Conservation (phyloP, 2,888 invertebrate genomes). For the Eupithecia subumbrata region DNA sequence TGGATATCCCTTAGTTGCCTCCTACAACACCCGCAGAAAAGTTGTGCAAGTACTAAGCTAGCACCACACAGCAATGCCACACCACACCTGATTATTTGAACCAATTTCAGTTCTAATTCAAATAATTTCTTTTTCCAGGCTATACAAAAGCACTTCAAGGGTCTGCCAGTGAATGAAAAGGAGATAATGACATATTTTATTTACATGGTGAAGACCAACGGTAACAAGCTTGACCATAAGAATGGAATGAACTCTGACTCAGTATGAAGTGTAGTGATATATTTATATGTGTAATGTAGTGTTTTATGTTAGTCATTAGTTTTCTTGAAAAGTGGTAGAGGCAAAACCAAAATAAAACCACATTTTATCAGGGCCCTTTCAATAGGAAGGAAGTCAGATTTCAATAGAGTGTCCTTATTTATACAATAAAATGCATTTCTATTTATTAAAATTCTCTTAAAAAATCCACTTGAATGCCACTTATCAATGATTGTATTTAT, state of each 20-base stretch:
- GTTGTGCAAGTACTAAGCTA: too few relatives aligned
- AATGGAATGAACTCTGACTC: constrained; percentile 89
- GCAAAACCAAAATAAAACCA: not conserved
- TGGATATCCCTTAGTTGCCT: too few relatives aligned
- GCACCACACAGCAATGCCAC: too few relatives aligned
- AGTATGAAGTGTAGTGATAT: constrained; percentile 65
- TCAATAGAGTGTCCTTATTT: not conserved
- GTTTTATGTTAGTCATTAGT: constrained; percentile 52
- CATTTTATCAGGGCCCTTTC: constrained; percentile 1
- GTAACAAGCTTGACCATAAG: constrained; percentile 93
- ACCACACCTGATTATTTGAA: not conserved
- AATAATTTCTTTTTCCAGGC: constrained; percentile 86
- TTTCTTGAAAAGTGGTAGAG: constrained; percentile 20
- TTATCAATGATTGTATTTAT: constrained; percentile 49
- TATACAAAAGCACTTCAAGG: constrained; percentile 97
- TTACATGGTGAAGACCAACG: constrained; percentile 97
- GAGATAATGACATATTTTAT: constrained; percentile 97
- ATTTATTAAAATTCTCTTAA: not conserved
- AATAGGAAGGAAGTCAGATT: not conserved
- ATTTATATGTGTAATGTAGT: constrained; percentile 47
- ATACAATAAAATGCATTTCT: not conserved
- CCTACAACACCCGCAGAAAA: too few relatives aligned
- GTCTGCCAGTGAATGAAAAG: constrained; percentile 97
- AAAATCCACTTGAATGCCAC: constrained; percentile 14
- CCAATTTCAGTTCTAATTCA: not conserved